Evolutionary conservation across 1,140 invertebrate species (phyloP).

Genomic region (Caenorhabditis inopinata): DNA sequence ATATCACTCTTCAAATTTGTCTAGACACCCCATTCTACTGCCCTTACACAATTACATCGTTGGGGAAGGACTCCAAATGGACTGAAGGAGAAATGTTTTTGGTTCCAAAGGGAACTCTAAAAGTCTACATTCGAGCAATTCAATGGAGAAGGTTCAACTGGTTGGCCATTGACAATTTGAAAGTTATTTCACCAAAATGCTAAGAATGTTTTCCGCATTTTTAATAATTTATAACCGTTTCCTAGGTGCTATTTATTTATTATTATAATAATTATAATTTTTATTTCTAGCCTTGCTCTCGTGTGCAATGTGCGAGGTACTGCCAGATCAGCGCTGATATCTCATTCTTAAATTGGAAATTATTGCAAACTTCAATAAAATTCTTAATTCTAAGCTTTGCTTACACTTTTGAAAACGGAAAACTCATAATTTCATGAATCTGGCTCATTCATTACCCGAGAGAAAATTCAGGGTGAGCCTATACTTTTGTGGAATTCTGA

Average conservation of each 20-base stretch:
- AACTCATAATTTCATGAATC: too few relatives aligned
- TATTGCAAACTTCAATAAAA: too few relatives aligned
- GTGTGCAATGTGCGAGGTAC: background rate
- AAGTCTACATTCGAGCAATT: conserved; percentile 38
- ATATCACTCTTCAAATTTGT: conserved; percentile 43
- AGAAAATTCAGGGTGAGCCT: too few relatives aligned
- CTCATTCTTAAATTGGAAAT: background rate
- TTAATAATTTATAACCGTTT: background rate
- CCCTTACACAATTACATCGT: conserved; percentile 26
- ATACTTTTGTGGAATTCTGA: too few relatives aligned
- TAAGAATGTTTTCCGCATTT: too few relatives aligned
- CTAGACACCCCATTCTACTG: conserved; percentile 36
- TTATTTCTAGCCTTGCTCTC: background rate
- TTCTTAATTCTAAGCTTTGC: too few relatives aligned
- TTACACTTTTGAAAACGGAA: too few relatives aligned
- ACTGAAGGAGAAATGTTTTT: conserved; percentile 35
- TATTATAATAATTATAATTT: too few relatives aligned
- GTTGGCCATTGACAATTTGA: conserved; percentile 42
- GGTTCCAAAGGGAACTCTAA: conserved; percentile 31
- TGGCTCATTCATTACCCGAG: too few relatives aligned
- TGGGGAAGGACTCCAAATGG: conserved; percentile 40
- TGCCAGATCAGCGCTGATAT: background rate
- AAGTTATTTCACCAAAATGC: background rate
- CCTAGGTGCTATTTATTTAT: background rate
- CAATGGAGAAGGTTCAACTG: conserved; percentile 47